phyloP scores from a whole-genome alignment of 1,140 invertebrate genomes.

The Saccostrea echinata region DNA sequence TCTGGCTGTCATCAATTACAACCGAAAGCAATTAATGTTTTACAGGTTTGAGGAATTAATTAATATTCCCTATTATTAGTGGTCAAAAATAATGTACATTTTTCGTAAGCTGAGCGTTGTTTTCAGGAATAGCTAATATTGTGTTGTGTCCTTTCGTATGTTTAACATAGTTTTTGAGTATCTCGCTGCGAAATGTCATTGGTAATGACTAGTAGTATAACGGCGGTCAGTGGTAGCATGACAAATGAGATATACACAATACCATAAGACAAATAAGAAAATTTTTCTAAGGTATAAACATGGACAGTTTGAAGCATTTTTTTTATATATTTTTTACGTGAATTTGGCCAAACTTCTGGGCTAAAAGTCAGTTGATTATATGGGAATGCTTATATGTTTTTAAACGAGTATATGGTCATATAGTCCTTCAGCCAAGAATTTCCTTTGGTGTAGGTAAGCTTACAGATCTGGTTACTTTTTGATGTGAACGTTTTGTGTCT shows the following conservation, averaged over 20 bases:
- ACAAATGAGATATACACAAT: neutral
- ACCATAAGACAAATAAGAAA: neutral
- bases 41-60: slow-evolving; percentile 23
- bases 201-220: neutral
- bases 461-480: neutral
- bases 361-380: too few relatives aligned
- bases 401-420: too few relatives aligned
- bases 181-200: neutral
- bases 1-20: neutral
- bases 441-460: neutral
- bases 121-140: neutral
- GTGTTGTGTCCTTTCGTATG: neutral
- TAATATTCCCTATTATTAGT: neutral
- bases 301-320: neutral
- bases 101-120: neutral
- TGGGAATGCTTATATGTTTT: too few relatives aligned
- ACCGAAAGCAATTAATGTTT: slow-evolving; percentile 29
- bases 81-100: neutral
- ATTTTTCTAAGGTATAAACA: neutral
- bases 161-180: neutral
- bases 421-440: neutral
- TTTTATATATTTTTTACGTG: neutral
- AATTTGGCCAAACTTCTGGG: too few relatives aligned
- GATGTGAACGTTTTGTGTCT: neutral
- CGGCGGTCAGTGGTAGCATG: neutral